phyloP scores from a whole-genome alignment of 2,797 vertebrate species.

The Momotus momota region DNA sequence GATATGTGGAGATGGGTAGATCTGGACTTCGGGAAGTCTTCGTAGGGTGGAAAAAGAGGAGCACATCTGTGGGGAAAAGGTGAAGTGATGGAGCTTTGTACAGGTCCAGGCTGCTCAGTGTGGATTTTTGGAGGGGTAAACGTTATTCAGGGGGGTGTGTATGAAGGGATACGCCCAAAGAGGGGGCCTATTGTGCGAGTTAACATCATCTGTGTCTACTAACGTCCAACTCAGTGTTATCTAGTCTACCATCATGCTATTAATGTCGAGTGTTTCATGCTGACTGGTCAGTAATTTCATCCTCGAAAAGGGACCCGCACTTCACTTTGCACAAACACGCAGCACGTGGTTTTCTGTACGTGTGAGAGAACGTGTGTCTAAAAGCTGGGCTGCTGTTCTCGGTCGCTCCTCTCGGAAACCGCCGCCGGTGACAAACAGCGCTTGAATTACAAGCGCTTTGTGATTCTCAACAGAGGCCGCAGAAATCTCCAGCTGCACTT shows the following conservation, averaged over 20 bases:
- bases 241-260: accelerated
- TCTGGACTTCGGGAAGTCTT: background rate
- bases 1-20: background rate
- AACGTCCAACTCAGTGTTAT: background rate
- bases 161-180: too few species aligned
- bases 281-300: background rate
- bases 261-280: accelerated
- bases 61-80: background rate
- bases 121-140: background rate
- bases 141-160: accelerated
- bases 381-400: background rate
- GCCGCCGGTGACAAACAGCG: background rate
- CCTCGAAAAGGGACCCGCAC: accelerated
- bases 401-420: background rate
- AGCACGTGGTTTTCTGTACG: background rate
- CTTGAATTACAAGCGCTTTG: constrained; percentile 41
- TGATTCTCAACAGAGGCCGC: constrained; percentile 14
- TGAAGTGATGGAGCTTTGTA: background rate
- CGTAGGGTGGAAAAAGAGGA: background rate
- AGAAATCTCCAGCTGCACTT: constrained; percentile 54
- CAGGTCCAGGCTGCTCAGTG: background rate
- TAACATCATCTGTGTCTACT: background rate
- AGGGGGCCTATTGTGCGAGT: too few species aligned
- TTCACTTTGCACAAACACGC: background rate
- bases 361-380: background rate